A percentile compares a stretch with the other conserved stretches of the same genome.
Evolutionary conservation across 2,113 vertebrate genomes (phyloP).

Genomic region (Tenrec ecaudatus): DNA sequence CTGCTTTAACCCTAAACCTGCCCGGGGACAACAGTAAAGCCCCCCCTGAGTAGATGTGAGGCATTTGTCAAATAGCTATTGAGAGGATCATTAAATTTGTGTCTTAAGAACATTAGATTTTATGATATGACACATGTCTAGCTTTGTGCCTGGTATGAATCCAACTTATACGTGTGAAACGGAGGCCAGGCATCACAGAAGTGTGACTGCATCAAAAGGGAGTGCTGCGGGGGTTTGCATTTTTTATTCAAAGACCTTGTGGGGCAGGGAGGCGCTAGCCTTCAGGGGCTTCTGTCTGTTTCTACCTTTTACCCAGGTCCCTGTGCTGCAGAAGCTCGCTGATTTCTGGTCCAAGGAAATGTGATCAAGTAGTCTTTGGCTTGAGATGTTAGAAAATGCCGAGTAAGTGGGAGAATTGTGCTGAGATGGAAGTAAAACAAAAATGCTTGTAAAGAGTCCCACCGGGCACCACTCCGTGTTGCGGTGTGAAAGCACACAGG

Average conservation of each 20-base stretch:
- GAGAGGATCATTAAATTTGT: neutral
- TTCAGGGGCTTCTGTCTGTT: neutral
- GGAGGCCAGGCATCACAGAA: neutral
- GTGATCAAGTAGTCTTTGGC: neutral
- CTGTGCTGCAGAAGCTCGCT: neutral
- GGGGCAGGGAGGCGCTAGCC: neutral
- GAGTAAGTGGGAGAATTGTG: neutral
- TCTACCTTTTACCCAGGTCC: neutral
- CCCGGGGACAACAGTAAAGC: neutral
- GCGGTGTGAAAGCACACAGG: neutral
- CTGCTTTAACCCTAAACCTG: neutral
- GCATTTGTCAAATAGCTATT: neutral
- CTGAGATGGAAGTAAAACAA: neutral
- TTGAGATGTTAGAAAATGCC: neutral
- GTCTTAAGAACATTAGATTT: neutral
- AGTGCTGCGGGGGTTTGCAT: neutral
- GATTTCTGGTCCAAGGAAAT: neutral
- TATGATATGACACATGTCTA: neutral
- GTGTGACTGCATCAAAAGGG: neutral
- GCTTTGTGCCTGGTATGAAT: neutral
- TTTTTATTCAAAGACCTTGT: neutral
- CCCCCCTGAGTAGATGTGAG: neutral
- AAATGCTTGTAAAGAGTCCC: neutral
- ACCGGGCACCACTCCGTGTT: neutral
- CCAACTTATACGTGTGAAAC: neutral